Conservation (phyloP, 2,888 invertebrate genomes). For the Steinernema carpocapsae region DNA sequence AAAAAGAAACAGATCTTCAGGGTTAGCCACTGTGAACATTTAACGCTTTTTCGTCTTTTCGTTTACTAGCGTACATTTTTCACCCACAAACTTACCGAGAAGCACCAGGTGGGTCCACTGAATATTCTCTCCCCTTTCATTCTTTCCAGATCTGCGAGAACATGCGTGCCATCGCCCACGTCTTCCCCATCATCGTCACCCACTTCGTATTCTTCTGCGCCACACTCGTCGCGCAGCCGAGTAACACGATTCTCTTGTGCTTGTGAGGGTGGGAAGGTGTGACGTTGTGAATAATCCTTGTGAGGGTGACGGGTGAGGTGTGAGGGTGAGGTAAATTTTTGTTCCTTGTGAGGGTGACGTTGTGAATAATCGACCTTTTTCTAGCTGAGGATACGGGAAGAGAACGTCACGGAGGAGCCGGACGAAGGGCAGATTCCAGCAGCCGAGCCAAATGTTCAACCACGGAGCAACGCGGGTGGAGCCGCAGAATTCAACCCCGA, state of each 20-base stretch:
- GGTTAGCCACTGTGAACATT: too few species aligned
- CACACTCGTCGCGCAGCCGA: neutral
- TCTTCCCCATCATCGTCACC: conserved; percentile 3
- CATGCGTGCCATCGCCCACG: conserved; percentile 16
- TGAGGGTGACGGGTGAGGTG: too few species aligned
- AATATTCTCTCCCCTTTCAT: neutral
- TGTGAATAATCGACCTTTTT: too few species aligned
- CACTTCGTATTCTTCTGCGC: conserved; percentile 5
- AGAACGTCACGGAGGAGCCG: neutral
- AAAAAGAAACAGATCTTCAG: too few species aligned
- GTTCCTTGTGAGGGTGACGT: too few species aligned
- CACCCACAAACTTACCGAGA: neutral
- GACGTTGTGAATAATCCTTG: too few species aligned
- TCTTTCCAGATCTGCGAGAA: conserved; percentile 12
- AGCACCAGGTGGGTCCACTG: neutral
- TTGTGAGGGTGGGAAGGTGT: too few species aligned
- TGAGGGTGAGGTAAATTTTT: too few species aligned
- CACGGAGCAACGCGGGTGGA: neutral
- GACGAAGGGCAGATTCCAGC: conserved; percentile 14
- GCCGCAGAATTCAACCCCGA: neutral
- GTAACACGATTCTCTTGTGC: too few species aligned
- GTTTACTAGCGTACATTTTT: too few species aligned
- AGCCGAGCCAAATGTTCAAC: neutral
- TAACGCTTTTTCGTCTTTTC: too few species aligned
- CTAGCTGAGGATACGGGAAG: neutral